phyloP scores from a whole-genome alignment of 1,140 invertebrate genomes.

The Planococcus citri region DNA sequence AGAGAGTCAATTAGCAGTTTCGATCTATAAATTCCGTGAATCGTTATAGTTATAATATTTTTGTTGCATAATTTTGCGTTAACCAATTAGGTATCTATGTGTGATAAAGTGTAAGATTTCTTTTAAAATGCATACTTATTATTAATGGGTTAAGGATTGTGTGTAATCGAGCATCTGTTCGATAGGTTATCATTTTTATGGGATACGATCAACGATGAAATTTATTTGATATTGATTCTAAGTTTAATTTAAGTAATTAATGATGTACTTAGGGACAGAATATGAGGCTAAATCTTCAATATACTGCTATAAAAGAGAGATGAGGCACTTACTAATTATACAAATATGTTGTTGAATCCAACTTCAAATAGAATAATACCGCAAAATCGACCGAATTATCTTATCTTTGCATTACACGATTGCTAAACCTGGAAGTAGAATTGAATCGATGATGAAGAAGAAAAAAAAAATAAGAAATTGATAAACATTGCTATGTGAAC shows the following conservation, averaged over 20 bases:
- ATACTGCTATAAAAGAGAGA: no score
- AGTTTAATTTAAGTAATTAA: not conserved
- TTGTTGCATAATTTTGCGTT: not conserved
- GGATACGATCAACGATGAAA: not conserved
- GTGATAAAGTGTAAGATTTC: no score
- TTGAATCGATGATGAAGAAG: no score
- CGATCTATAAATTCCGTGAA: not conserved
- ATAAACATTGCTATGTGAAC: not conserved
- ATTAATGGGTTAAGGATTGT: not conserved
- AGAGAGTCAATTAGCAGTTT: not conserved
- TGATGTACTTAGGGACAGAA: no score
- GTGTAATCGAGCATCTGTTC: no score
- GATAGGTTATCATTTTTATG: not conserved
- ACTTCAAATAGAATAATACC: not conserved
- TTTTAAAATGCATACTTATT: no score
- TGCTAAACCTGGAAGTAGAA: not conserved
- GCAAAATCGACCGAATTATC: not conserved
- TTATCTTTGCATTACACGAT: not conserved
- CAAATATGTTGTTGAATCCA: not conserved
- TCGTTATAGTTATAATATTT: not conserved
- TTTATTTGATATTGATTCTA: not conserved
- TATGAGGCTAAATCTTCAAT: no score
- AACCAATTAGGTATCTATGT: no score
- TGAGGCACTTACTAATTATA: not conserved
- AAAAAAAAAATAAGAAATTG: no score